Percentiles rank a stretch among this genome's conserved stretches.
phyloP scores from a whole-genome alignment of 64 coral and sea anemone species.

The Hydrozoanthus tunicans region DNA sequence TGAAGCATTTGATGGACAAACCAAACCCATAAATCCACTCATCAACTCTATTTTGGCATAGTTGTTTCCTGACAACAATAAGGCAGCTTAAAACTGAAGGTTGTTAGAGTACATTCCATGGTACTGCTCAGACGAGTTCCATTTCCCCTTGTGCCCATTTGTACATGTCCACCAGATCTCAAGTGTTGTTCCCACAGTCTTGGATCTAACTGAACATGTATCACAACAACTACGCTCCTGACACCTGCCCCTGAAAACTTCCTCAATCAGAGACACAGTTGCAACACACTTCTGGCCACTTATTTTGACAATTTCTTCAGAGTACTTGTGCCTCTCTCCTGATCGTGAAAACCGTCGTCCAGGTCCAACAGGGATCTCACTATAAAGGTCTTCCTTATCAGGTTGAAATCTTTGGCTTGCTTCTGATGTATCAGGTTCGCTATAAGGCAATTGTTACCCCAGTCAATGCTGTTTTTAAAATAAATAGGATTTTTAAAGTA shows the following conservation, averaged over 20 bases:
- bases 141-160: neutral
- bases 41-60: neutral
- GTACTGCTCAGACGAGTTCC: neutral
- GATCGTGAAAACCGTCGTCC: too few relatives aligned
- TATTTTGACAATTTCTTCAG: neutral
- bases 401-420: too few relatives aligned
- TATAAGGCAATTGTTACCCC: too few relatives aligned
- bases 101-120: conserved; percentile 3
- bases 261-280: too few relatives aligned
- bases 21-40: neutral
- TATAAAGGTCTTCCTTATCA: too few relatives aligned
- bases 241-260: neutral
- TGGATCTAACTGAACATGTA: neutral
- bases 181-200: neutral
- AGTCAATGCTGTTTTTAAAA: too few relatives aligned
- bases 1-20: neutral
- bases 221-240: neutral
- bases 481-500: too few relatives aligned
- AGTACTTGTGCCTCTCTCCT: too few relatives aligned
- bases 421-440: too few relatives aligned
- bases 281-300: neutral
- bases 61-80: neutral
- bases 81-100: conserved; percentile 2
- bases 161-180: neutral
- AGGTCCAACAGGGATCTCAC: too few relatives aligned